Percentiles rank a stretch among this genome's conserved stretches.
Conservation (phyloP, 1,140 invertebrate species). For the Bombus haemorrhoidalis region DNA sequence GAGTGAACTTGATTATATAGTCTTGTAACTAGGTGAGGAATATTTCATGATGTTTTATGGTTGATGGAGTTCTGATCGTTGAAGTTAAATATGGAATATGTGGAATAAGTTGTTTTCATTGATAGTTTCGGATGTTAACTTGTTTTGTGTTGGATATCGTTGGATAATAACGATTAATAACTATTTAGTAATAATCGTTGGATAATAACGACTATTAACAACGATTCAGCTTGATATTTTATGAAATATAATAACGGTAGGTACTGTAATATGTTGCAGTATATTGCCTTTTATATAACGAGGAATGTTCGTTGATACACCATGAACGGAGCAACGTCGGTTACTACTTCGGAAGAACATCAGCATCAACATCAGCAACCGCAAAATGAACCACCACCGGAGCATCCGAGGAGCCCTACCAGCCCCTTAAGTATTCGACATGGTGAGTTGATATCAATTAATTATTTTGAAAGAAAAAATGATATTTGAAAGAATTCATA, state of each 20-base stretch:
- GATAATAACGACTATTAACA: too few relatives aligned
- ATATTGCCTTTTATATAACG: not conserved
- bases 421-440: conserved; percentile 80
- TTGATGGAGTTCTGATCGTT: not conserved
- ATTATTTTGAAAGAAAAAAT: not conserved
- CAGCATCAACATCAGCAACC: conserved; percentile 76
- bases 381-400: conserved; percentile 76
- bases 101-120: not conserved
- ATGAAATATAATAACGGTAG: not conserved
- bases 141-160: not conserved
- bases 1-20: not conserved
- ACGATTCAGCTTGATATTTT: not conserved
- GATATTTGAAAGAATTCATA: too few relatives aligned
- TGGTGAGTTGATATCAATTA: conserved; percentile 62
- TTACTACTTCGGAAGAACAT: conserved; percentile 75
- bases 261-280: conserved; percentile 23
- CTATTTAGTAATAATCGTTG: too few relatives aligned
- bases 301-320: conserved; percentile 51
- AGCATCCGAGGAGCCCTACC: conserved; percentile 77
- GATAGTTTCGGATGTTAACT: not conserved
- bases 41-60: not conserved
- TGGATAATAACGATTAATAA: too few relatives aligned
- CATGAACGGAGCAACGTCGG: conserved; percentile 78
- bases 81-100: not conserved
- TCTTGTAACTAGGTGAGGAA: not conserved